A percentile compares a stretch with the other conserved stretches of the same genome.
phyloP scores from a whole-genome alignment of 2,888 invertebrate species.

The Melangyna quadrimaculata region DNA sequence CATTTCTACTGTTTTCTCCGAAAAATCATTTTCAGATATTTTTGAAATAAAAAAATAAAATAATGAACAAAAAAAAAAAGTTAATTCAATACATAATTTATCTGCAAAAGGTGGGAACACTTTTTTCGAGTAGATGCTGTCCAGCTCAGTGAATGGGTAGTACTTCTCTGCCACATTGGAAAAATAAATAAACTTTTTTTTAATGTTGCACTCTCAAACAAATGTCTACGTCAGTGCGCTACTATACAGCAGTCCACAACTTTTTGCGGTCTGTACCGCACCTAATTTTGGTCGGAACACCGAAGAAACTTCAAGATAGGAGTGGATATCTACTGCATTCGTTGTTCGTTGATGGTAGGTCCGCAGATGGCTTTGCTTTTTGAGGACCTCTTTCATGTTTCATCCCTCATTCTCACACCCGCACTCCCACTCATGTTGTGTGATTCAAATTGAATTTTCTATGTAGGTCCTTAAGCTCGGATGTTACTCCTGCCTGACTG shows the following conservation, averaged over 20 bases:
- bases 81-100: no score
- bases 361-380: slow-evolving; percentile 36
- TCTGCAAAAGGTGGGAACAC: background rate
- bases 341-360: background rate
- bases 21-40: no score
- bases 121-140: slow-evolving; percentile 10
- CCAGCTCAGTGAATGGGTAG: slow-evolving; percentile 26
- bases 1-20: no score
- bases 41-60: no score
- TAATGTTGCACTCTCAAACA: background rate
- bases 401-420: slow-evolving; percentile 1
- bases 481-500: slow-evolving; percentile 39
- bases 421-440: slow-evolving; percentile 51
- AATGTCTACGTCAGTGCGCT: slow-evolving; percentile 26
- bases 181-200: slow-evolving; percentile 49
- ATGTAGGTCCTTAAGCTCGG: slow-evolving; percentile 18
- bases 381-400: background rate
- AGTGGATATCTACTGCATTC: slow-evolving; percentile 58
- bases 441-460: slow-evolving; percentile 70
- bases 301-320: slow-evolving; percentile 58
- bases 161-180: slow-evolving; percentile 32
- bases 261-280: slow-evolving; percentile 56
- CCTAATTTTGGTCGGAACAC: slow-evolving; percentile 59
- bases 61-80: no score
- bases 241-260: slow-evolving; percentile 45